These are phyloP conservation scores for Asarcornis scutulata DNA, from an alignment of 2,113 vertebrate species.

Conservation along the genomic window DNA sequence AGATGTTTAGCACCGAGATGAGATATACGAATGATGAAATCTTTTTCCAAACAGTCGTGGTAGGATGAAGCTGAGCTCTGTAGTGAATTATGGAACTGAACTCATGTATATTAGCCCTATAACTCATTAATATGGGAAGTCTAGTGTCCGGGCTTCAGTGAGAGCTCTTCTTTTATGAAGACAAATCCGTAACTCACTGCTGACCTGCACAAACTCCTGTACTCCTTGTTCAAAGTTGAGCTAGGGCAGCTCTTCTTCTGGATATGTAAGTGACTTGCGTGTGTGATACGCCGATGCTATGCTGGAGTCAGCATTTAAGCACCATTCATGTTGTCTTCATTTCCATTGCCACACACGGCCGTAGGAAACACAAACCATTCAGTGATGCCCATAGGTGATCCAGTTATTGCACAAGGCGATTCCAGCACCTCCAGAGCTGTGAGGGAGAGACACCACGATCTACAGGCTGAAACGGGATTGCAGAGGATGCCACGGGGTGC, in stretches of 20 bases:
- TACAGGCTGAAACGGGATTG: background rate
- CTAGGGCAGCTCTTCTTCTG: background rate
- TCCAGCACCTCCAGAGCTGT: background rate
- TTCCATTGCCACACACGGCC: background rate
- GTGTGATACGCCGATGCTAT: background rate
- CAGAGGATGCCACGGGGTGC: background rate
- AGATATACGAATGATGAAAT: background rate
- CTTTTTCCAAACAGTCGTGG: background rate
- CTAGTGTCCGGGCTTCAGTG: background rate
- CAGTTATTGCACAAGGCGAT: background rate
- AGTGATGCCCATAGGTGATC: background rate
- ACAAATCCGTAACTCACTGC: background rate
- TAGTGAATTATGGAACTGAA: background rate
- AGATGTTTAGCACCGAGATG: background rate
- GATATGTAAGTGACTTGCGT: background rate
- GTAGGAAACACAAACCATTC: background rate
- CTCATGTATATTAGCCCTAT: background rate
- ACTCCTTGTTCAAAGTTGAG: constrained; percentile 24
- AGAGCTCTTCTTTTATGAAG: background rate
- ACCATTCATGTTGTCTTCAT: background rate
- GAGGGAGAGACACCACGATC: background rate
- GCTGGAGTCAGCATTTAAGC: background rate
- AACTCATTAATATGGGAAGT: constrained; percentile 21
- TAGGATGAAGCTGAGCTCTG: background rate
- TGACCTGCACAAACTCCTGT: background rate